phyloP scores from a whole-genome alignment of 2,113 vertebrate genomes.

The Danionella cerebrum region DNA sequence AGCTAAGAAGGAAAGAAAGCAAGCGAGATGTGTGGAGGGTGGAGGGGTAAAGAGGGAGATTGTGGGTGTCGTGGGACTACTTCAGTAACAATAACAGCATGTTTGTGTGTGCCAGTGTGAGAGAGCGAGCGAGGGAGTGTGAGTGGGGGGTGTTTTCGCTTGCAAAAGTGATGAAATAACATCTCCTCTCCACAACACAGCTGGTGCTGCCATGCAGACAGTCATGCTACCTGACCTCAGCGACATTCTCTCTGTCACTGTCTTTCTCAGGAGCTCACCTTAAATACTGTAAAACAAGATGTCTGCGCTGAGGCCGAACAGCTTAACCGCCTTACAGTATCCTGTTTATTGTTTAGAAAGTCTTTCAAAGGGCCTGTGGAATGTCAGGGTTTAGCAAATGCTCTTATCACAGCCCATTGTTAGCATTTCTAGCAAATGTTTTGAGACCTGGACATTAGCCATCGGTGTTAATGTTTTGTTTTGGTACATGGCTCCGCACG shows the following conservation, averaged over 20 bases:
- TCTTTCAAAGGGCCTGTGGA: neutral
- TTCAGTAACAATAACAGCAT: constrained; percentile 72
- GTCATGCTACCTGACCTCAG: constrained; percentile 61
- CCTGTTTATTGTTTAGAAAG: constrained; percentile 3
- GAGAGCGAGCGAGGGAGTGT: constrained; percentile 36
- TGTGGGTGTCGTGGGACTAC: constrained; percentile 69
- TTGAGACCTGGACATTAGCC: neutral
- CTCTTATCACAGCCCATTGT: neutral
- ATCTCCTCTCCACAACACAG: constrained; percentile 65
- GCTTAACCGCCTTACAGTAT: neutral
- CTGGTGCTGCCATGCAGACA: constrained; percentile 60
- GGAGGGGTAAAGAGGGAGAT: constrained; percentile 62
- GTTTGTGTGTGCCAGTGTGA: constrained; percentile 42
- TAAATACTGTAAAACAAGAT: neutral
- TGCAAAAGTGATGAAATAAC: constrained; percentile 71
- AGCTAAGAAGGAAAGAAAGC: constrained; percentile 58
- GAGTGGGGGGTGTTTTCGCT: constrained; percentile 59
- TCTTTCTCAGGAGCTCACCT: neutral
- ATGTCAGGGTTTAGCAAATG: neutral
- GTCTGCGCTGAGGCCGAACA: neutral
- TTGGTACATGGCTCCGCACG: constrained; percentile 17
- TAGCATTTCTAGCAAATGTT: neutral
- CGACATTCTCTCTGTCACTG: constrained; percentile 31
- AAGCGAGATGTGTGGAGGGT: constrained; percentile 41
- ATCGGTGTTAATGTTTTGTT: neutral